Percentiles rank a stretch among this genome's conserved stretches.
These are phyloP conservation scores for Cacatua alba DNA, from an alignment of 2,113 vertebrate species.

Conservation along the genomic window DNA sequence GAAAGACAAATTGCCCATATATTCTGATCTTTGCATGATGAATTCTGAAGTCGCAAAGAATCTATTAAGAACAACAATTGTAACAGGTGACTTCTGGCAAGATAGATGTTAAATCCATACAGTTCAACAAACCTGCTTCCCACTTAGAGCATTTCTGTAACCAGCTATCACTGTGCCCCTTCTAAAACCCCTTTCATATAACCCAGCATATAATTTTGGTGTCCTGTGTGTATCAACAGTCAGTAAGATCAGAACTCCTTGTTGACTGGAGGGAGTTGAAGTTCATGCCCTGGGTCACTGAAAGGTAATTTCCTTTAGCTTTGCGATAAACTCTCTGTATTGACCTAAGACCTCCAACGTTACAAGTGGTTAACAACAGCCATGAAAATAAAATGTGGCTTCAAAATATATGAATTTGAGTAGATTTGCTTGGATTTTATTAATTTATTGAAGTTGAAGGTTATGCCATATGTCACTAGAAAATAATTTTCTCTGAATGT, in stretches of 20 bases:
- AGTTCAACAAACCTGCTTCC: neutral
- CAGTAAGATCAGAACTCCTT: neutral
- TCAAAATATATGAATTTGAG: conserved; percentile 50
- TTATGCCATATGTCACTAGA: conserved; percentile 71
- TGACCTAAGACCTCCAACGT: conserved; percentile 26
- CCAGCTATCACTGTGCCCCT: neutral
- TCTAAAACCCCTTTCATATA: neutral
- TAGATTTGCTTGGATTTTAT: conserved; percentile 66
- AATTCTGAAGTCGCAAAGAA: conserved; percentile 28
- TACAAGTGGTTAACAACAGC: conserved; percentile 10
- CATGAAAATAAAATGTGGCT: conserved; percentile 53
- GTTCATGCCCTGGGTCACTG: neutral
- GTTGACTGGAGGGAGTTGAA: neutral
- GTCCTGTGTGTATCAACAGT: neutral
- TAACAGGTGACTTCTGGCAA: neutral
- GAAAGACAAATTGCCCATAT: conserved; percentile 51
- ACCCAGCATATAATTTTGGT: neutral
- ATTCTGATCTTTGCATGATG: conserved; percentile 1
- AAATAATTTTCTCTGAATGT: conserved; percentile 73
- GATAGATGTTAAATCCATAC: neutral
- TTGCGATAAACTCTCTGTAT: conserved; percentile 42
- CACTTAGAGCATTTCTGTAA: neutral
- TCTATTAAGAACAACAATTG: conserved; percentile 2
- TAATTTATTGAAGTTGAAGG: conserved; percentile 72
- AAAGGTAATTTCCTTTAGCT: conserved; percentile 61